Percentiles rank a stretch among this genome's conserved stretches.
Evolutionary conservation across 2,888 invertebrate genomes (phyloP).

Genomic region (Encarsia formosa): DNA sequence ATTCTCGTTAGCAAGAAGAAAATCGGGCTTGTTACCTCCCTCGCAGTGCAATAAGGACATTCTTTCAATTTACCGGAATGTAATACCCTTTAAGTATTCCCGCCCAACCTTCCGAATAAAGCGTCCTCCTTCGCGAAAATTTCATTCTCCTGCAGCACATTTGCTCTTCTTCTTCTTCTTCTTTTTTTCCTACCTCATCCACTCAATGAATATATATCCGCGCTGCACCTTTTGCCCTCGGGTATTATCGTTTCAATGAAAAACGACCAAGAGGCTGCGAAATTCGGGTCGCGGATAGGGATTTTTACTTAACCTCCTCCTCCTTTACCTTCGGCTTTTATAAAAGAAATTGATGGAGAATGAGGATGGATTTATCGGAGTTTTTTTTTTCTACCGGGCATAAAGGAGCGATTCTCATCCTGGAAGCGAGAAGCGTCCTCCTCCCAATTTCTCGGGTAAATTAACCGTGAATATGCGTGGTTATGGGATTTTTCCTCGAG

Average conservation of each 20-base stretch:
- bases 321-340: too few relatives aligned
- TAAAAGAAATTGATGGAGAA: too few relatives aligned
- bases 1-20: too few relatives aligned
- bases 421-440: too few relatives aligned
- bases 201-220: conserved; percentile 21
- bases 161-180: not conserved
- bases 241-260: conserved; percentile 23
- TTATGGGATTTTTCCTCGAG: too few relatives aligned
- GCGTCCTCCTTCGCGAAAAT: conserved; percentile 1
- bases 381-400: too few relatives aligned
- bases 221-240: not conserved
- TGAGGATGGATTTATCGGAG: too few relatives aligned
- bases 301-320: not conserved
- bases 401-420: too few relatives aligned
- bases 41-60: conserved; percentile 23
- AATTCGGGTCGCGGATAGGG: conserved; percentile 8
- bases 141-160: conserved; percentile 11
- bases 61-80: conserved; percentile 27
- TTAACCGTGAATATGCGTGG: too few relatives aligned
- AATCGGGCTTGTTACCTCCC: too few relatives aligned
- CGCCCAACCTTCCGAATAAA: conserved; percentile 1
- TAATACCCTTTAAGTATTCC: conserved; percentile 26
- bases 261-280: conserved; percentile 6
- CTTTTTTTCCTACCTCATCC: conserved; percentile 6
- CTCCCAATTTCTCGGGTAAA: too few relatives aligned